These are phyloP conservation scores for Leptopilina drosophilae DNA, from an alignment of 2,888 invertebrate species.

Conservation along the genomic window DNA sequence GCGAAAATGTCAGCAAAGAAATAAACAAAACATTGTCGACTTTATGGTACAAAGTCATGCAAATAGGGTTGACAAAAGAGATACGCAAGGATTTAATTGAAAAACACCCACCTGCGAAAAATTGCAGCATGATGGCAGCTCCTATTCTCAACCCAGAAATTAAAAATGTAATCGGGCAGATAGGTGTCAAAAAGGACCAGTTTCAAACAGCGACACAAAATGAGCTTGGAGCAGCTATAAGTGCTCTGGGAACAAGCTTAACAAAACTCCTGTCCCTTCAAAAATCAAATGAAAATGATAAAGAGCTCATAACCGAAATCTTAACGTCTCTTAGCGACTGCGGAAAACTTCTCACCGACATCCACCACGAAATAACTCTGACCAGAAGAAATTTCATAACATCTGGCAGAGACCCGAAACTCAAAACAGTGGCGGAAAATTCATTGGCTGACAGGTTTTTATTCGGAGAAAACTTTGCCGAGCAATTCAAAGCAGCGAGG, in stretches of 20 bases:
- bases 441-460: background rate
- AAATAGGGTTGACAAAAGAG: constrained; percentile 8
- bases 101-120: background rate
- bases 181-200: background rate
- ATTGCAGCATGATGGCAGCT: constrained; percentile 1
- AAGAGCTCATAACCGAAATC: background rate
- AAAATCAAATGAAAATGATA: background rate
- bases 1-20: background rate
- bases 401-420: background rate
- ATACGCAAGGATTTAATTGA: background rate
- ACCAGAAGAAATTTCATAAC: background rate
- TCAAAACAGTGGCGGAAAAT: background rate
- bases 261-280: background rate
- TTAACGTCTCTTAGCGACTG: background rate
- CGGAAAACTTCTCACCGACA: background rate
- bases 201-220: background rate
- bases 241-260: background rate
- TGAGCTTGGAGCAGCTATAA: background rate
- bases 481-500: background rate
- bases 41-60: background rate
- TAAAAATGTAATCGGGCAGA: background rate
- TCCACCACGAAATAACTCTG: background rate
- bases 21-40: background rate
- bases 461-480: background rate
- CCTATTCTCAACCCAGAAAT: background rate